Evolutionary conservation across 2,113 vertebrate species (phyloP), one percentile per base, ranked within the genome.

Genomic region (Electrona antarctica): DNA sequence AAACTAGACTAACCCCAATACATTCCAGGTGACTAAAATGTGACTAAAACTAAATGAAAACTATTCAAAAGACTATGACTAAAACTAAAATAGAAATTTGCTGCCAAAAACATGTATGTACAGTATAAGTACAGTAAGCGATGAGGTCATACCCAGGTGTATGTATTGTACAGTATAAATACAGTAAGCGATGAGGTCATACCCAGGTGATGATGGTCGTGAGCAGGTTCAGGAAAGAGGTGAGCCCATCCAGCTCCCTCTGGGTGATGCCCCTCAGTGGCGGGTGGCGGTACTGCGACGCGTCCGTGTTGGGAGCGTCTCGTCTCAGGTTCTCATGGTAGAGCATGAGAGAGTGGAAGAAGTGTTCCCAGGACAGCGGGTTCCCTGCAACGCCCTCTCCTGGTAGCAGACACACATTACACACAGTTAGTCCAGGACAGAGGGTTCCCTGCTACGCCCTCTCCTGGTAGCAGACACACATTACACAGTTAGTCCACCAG

Each of bases 281-380:
- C 0, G 94, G 92, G 77, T 96, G 97, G 29, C 98, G 96, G 85
- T 96, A 99, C 49, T 98, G 98, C 6, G 95, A 88, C 1, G 95
- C 92, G 48, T 98, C 96, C 1, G 94, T 91, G 66, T 95, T 99
- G 0, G 98, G 97, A 51, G 98, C 86, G 73, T 98, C 97, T 59
- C 95, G 92, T 51, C 98, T 93, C 81, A 99, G 93, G 83, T 98
- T 97, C 59, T 98, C 97, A 0, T 99, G 96, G 86, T 99, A 99
- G 4, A 99, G 92, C 95, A 98, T 96, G 33, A 99, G 93, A 0
- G 97, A 98, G 78, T 98, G 96, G 83, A 99, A 99, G 75, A 99
- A 98, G 88, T 98, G 98, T 59, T 99, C 98, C 98, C 98, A 99
- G 10, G 96, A 98, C 68, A 99, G 96, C 2, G 96, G 95, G 76